Base-by-base conservation (phyloP, 1,140 invertebrate genomes). In the Meloidogyne exigua region DNA sequence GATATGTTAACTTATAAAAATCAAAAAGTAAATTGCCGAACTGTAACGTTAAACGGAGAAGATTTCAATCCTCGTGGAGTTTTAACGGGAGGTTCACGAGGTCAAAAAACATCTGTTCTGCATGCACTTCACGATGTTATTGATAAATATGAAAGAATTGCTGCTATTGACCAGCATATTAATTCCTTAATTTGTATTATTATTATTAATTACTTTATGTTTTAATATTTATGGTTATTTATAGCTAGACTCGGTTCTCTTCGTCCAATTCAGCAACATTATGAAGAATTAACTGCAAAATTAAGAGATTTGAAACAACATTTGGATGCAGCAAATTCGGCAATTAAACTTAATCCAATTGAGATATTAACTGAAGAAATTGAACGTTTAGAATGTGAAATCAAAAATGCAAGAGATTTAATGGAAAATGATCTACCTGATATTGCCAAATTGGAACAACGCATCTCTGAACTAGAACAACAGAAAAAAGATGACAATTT, bases 21-120 rank as follows among this genome's bases (percentile, higher is more conserved):
- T 88, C 88, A 89, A 7, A 88, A 89, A 15, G 91, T 97, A 66
- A 90, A 91, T 85, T 92, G 91, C 39, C 92, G 92, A 79, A 92
- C 92, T 82, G 93, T 98, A 10, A 97, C 95, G 1, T 88, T 96
- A 0, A 93, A 95, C 81, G 96, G 96, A 0, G 95, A 98, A 88
- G 91, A 93, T 5, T 92, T 93, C 78, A 93, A 96, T 89, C 95
- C 96, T 2, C 89, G 91, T 75, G 96, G 96, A 81, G 93, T 92
- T 10, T 89, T 98, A 11, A 92, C 93, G 69, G 96, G 95, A 85
- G 94, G 94, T 57, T 77, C 68, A 3, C 64, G 78, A 23, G n/a
- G 23, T 12, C 28, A 57, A n/a, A 39, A 63, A n/a, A 28, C 78
- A 36, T 39, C 39, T 49, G 78, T 79, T 32, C 39, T 79, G 21